A percentile compares a stretch with the other conserved stretches of the same genome.
phyloP scores from a whole-genome alignment of 2,797 vertebrate genomes.

The Carapus acus region DNA sequence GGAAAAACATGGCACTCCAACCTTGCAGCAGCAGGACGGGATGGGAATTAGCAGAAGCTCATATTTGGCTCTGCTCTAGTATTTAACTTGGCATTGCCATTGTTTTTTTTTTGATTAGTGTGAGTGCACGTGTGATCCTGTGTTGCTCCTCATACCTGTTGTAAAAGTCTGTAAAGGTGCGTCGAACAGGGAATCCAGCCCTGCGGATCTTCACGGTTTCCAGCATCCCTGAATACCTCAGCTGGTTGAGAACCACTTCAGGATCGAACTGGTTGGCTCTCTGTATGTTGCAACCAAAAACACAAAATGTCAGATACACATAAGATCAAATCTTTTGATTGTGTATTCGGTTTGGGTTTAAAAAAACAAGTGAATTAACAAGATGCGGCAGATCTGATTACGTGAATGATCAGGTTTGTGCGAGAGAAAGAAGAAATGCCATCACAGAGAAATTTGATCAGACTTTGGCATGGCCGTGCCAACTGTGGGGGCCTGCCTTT shows the following conservation, averaged over 20 bases:
- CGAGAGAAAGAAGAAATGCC: slow-evolving; percentile 40
- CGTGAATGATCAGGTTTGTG: slow-evolving; percentile 54
- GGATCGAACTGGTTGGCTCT: slow-evolving; percentile 79
- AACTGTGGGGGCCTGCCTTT: slow-evolving; percentile 23
- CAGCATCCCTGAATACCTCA: slow-evolving; percentile 88
- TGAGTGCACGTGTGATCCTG: neutral
- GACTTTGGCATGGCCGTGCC: slow-evolving; percentile 34
- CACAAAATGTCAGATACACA: too few relatives aligned
- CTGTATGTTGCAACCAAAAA: slow-evolving; percentile 44
- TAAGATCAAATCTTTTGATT: too few relatives aligned
- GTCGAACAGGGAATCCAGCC: slow-evolving; percentile 85
- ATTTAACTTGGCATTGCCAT: neutral
- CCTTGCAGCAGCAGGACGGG: neutral
- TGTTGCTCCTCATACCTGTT: slow-evolving; percentile 67
- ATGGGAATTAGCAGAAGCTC: neutral
- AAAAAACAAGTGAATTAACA: slow-evolving; percentile 46
- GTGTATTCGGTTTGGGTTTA: too few relatives aligned
- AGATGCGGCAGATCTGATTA: slow-evolving; percentile 51
- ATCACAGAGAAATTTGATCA: slow-evolving; percentile 40
- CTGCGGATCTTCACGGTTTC: slow-evolving; percentile 89
- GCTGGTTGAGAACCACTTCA: slow-evolving; percentile 84
- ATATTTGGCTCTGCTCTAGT: neutral
- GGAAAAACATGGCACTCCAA: neutral
- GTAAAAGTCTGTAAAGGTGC: slow-evolving; percentile 82
- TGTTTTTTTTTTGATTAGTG: neutral